phyloP scores from a whole-genome alignment of 2,797 vertebrate species.

The Rallus crepitans region DNA sequence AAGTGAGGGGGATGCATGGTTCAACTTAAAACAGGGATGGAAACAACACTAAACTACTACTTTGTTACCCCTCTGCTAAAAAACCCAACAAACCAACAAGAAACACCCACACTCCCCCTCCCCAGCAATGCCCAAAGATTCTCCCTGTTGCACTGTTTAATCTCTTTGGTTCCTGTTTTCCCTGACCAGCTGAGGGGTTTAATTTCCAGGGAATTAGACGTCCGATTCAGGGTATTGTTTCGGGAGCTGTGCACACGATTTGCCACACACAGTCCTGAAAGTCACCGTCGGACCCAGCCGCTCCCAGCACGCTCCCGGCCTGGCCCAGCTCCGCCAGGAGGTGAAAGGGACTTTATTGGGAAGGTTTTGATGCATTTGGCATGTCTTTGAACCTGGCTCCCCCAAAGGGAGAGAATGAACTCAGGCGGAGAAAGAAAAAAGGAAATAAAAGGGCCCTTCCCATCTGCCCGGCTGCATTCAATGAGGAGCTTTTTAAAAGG shows the following conservation, averaged over 20 bases:
- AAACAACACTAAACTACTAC: not conserved
- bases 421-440: constrained; percentile 54
- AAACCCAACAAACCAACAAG: not conserved
- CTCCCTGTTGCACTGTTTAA: constrained; percentile 22
- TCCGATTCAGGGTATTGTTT: constrained; percentile 51
- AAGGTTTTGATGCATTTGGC: constrained; percentile 58
- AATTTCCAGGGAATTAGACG: constrained; percentile 58
- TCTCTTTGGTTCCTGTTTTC: constrained; percentile 58
- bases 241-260: constrained; percentile 26
- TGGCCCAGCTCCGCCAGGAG: not conserved
- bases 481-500: constrained; percentile 43
- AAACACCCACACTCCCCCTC: not conserved
- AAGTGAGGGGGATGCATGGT: not conserved
- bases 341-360: constrained; percentile 62
- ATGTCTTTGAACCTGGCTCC: constrained; percentile 63
- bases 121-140: not conserved
- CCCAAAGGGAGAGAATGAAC: constrained; percentile 56
- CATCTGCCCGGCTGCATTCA: constrained; percentile 56
- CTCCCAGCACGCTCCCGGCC: constrained; percentile 21
- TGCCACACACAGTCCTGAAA: constrained; percentile 67
- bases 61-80: not conserved
- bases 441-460: constrained; percentile 60
- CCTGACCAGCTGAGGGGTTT: constrained; percentile 55
- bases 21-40: not conserved
- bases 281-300: not conserved